Base-by-base conservation (phyloP, 2,888 invertebrate genomes). In the Pocota personata region DNA sequence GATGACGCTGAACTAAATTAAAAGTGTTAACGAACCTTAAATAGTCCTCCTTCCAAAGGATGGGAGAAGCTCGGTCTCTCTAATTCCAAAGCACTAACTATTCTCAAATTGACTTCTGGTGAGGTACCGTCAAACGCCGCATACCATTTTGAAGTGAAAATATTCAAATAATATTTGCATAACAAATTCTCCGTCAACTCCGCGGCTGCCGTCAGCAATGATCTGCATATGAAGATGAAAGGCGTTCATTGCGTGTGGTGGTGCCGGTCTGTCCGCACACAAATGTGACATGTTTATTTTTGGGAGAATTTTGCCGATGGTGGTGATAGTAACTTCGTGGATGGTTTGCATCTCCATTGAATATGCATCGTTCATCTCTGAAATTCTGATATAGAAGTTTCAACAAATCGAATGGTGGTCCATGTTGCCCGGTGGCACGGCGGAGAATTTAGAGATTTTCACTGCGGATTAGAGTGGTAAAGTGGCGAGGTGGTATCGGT, bases 101-200 rank as follows among this genome's bases (percentile, higher is more conserved):
- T 72, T 62, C 58, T 32, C 24, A 77, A 82, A 72, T 66, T 78
- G 78, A 66, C 66, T 83, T 66, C 16, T 78, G 78, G 35, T 40
- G 8, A 35, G 19, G 66, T 14, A 72, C 50, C 43, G 64, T 27
- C 64, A 35, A 24, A n/a, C n/a, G n/a, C 50, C 14, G 19, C 80
- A 40, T 27, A 40, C 67, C 43, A 46, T 37, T 75, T 46, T 55
- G 40, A 50, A 66, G 43, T 66, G 72, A 60, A 78, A 82, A 66
- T 83, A 72, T 83, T 78, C 78, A 72, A 72, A 83, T 72, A 66
- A 67, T 62, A 72, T 83, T 78, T 83, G 82, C 72, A 66, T 78
- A 83, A 72, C 66, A 72, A 83, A 83, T 78, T 78, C 66, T 60
- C 66, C 66, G 71, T 40, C 72, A 67, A 78, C 72, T 72, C 46